phyloP scores from a whole-genome alignment of 2,797 vertebrate genomes.

The Platalea minor region DNA sequence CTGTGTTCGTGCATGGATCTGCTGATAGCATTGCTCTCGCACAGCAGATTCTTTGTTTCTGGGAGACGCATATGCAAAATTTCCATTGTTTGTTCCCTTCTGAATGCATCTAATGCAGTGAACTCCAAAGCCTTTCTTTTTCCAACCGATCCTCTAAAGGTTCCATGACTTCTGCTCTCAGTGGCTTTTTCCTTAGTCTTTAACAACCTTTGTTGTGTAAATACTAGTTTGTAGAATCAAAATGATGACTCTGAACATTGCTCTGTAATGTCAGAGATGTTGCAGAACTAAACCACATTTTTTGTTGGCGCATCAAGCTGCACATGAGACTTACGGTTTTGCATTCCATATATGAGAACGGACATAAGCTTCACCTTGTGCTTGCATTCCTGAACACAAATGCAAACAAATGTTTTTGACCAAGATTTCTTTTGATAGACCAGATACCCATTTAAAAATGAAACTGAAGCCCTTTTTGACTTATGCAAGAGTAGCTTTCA shows the following conservation, averaged over 20 bases:
- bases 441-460: not conserved
- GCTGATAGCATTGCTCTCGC: not conserved
- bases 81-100: not conserved
- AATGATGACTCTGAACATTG: not conserved
- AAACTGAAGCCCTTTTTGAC: not conserved
- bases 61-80: not conserved
- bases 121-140: not conserved
- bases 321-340: not conserved
- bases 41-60: not conserved
- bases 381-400: not conserved
- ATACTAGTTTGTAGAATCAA: not conserved
- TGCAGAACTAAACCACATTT: not conserved
- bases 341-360: not conserved
- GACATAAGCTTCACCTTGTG: not conserved
- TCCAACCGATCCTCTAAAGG: not conserved
- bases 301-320: not conserved
- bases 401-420: not conserved
- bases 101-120: not conserved
- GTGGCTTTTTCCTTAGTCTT: not conserved
- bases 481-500: not conserved
- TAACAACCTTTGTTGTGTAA: not conserved
- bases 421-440: not conserved
- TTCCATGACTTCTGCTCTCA: not conserved
- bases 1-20: not conserved
- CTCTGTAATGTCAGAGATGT: not conserved